Percentiles rank a stretch among this genome's conserved stretches.
These are phyloP conservation scores for Dryobotodes eremita DNA, from an alignment of 2,888 invertebrate species.

Conservation along the genomic window DNA sequence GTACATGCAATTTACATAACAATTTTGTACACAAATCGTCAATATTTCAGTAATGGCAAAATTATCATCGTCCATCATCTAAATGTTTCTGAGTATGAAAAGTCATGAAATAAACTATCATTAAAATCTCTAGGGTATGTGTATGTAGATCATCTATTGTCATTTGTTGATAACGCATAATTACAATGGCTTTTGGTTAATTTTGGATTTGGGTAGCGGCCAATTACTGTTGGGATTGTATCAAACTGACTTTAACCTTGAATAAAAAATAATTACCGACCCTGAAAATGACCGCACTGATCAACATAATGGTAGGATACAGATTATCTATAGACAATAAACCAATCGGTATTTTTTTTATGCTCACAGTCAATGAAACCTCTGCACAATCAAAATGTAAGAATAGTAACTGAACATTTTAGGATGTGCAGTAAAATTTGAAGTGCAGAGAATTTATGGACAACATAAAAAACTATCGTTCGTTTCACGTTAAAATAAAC, in stretches of 20 bases:
- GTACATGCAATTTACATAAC: background rate
- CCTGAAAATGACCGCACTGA: conserved; percentile 31
- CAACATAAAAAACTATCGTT: conserved; percentile 20
- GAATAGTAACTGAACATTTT: background rate
- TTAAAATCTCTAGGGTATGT: conserved; percentile 43
- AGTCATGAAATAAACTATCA: conserved; percentile 21
- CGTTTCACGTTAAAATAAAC: conserved; percentile 23
- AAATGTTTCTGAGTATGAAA: conserved; percentile 5
- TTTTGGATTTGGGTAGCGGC: conserved; percentile 58
- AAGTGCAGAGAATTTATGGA: conserved; percentile 15
- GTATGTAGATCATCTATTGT: conserved; percentile 33
- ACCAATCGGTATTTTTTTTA: background rate
- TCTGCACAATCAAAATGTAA: conserved; percentile 22
- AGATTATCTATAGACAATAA: conserved; percentile 21
- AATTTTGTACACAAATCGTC: conserved; percentile 11
- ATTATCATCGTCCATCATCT: background rate
- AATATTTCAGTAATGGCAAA: conserved; percentile 2
- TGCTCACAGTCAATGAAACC: background rate
- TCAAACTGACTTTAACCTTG: conserved; percentile 55
- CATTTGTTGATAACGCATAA: conserved; percentile 44
- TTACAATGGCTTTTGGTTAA: conserved; percentile 43
- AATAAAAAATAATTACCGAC: conserved; percentile 35
- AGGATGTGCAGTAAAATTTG: conserved; percentile 2
- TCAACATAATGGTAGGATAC: conserved; percentile 9
- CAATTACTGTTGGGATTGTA: conserved; percentile 59